Base-by-base conservation (phyloP, 2,888 invertebrate species). In the Campaea margaritaria region DNA sequence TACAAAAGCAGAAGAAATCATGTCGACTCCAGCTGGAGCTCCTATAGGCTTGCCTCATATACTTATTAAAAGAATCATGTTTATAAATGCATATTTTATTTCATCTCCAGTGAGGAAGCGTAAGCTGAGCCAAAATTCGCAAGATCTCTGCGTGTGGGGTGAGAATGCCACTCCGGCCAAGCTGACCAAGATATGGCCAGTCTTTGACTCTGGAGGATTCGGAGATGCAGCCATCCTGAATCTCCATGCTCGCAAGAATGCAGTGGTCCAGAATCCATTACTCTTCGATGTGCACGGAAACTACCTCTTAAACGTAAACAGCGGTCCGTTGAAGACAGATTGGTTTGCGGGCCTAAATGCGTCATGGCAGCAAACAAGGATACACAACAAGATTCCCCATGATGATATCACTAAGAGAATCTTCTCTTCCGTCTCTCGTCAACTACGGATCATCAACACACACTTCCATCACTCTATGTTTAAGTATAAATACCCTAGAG, bases 201-300 rank as follows among this genome's bases (percentile, higher is more conserved):
- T 93, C 0, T 93, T 93, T 62, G 93, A 93, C 62, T 93, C 93
- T 0, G 93, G 93, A 83, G 93, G 93, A 67, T 93, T 83, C 14
- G 85, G 85, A 2, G 73, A 84, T 38, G 72, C 84, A 0, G 60
- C 83, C 11, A 67, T 86, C 39, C 65, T 88, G 4, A 86, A 83
- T 2, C 74, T 89, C 0, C 80, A 86, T 14, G 64, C 86, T 1
- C 46, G 78, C 21, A 83, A 84, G 43, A 87, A 82, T 50, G 58
- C 82, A 21, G 63, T 74, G 0, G 42, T 65, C 11, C 76, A 69
- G 21, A 91, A 92, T 62, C 85, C 88, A 0, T 63, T 92, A 2
- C 83, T 92, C 11, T 88, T 78, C 68, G 65, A 75, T 21, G 60
- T 61, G 14, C 54, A 66, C 13, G 64, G 75, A 0, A 73, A 77